Evolutionary conservation across 2,113 vertebrate genomes (phyloP).

Genomic region (Alligator sinensis): DNA sequence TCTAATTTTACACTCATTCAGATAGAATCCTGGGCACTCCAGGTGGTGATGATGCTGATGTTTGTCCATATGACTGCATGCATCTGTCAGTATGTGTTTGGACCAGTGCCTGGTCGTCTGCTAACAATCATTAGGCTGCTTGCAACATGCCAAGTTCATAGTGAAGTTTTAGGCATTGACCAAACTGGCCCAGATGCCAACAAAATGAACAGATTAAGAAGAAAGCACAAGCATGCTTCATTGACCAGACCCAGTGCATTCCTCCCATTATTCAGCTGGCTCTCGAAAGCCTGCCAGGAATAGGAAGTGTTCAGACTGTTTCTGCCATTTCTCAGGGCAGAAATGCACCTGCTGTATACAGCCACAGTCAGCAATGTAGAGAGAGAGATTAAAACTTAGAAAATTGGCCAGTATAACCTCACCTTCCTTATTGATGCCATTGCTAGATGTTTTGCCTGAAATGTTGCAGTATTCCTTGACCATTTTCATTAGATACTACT

Average conservation of each 20-base stretch:
- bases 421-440: background rate
- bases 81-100: conserved; percentile 1
- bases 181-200: conserved; percentile 32
- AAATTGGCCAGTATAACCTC: background rate
- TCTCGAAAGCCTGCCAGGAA: background rate
- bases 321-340: background rate
- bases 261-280: background rate
- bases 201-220: background rate
- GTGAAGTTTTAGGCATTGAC: background rate
- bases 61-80: background rate
- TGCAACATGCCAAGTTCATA: background rate
- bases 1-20: background rate
- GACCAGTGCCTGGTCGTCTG: background rate
- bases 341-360: background rate
- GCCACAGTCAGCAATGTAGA: background rate
- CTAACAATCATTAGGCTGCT: conserved; percentile 8
- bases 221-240: background rate
- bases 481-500: conserved; percentile 75
- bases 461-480: conserved; percentile 67
- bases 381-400: background rate
- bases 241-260: background rate
- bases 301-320: background rate
- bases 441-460: background rate
- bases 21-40: background rate
- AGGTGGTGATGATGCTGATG: background rate